These are phyloP conservation scores for Dipodomys ordii DNA, from an alignment of 2,113 vertebrate species.

Conservation along the genomic window DNA sequence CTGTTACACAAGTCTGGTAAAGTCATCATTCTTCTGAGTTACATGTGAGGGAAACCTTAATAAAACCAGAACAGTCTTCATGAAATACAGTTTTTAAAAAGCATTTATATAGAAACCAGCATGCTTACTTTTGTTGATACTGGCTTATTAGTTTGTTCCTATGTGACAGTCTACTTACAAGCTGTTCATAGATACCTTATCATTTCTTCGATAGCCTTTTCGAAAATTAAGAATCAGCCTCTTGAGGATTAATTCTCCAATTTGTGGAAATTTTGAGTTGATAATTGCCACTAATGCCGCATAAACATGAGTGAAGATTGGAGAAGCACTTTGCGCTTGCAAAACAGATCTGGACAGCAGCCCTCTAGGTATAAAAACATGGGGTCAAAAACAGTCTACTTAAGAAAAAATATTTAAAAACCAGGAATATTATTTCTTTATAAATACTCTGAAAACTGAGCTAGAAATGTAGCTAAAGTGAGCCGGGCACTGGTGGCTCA, in stretches of 20 bases:
- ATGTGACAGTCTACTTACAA: background rate
- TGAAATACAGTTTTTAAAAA: background rate
- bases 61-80: background rate
- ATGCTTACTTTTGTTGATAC: background rate
- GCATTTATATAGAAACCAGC: background rate
- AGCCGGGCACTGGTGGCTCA: too few relatives aligned
- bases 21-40: background rate
- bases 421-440: background rate
- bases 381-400: background rate
- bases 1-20: background rate
- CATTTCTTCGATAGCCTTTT: slow-evolving; percentile 97
- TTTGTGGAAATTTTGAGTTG: slow-evolving; percentile 99
- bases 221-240: slow-evolving; percentile 97
- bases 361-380: slow-evolving; percentile 87
- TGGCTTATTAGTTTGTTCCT: background rate
- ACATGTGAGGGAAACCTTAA: background rate
- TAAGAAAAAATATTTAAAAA: background rate
- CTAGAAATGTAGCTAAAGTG: too few relatives aligned
- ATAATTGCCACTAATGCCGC: slow-evolving; percentile 97
- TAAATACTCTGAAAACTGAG: background rate
- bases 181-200: slow-evolving; percentile 91
- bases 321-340: slow-evolving; percentile 96
- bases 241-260: slow-evolving; percentile 97
- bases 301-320: slow-evolving; percentile 98
- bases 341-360: slow-evolving; percentile 94